Conservation (phyloP, 2,888 invertebrate genomes). For the Cremastobaeus sp. region DNA sequence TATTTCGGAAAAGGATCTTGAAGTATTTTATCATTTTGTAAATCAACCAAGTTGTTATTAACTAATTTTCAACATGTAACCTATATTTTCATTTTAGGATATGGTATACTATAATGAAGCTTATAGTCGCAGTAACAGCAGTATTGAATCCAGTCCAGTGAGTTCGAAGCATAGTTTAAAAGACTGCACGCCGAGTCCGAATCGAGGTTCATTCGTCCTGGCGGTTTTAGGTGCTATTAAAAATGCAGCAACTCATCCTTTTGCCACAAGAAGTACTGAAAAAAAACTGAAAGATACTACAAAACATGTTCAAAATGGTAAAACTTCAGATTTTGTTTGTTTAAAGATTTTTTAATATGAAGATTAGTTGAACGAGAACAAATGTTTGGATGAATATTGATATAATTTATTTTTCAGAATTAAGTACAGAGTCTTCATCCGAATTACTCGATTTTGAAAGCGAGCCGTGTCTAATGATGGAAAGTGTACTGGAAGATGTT, state of each 20-base stretch:
- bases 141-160: conserved; percentile 83
- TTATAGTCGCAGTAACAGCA: conserved; percentile 85
- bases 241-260: conserved; percentile 80
- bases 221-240: conserved; percentile 86
- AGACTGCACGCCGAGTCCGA: conserved; percentile 80
- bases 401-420: conserved; percentile 77
- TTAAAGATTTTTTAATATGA: too few relatives aligned
- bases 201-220: conserved; percentile 84
- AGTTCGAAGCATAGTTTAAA: conserved; percentile 75
- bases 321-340: not conserved
- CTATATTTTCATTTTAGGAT: conserved; percentile 79
- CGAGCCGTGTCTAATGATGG: conserved; percentile 90
- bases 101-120: conserved; percentile 89
- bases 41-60: conserved; percentile 1
- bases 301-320: conserved; percentile 74
- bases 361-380: too few relatives aligned
- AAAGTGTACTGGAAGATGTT: conserved; percentile 85
- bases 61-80: not conserved
- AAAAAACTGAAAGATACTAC: conserved; percentile 69
- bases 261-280: conserved; percentile 68
- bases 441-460: conserved; percentile 90
- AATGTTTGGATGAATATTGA: too few relatives aligned
- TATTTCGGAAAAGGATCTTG: conserved; percentile 87
- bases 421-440: conserved; percentile 82
- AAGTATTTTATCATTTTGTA: conserved; percentile 78